These are phyloP conservation scores for Montipora capitata DNA, from an alignment of 92 coral and sea anemone genomes.

Conservation along the genomic window DNA sequence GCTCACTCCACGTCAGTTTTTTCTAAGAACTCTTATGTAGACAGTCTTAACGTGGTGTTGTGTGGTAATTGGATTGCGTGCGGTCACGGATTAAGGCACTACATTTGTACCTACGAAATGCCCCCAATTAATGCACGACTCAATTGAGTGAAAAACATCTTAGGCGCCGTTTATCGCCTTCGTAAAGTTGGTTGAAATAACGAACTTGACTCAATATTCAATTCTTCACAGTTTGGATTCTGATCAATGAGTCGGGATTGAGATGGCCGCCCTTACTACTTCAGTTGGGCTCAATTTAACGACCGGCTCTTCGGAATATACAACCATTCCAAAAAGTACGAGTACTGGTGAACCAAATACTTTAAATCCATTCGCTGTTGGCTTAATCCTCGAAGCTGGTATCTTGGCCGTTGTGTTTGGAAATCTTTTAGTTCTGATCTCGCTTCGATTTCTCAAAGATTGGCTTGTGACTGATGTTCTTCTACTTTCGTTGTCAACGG, in stretches of 20 bases:
- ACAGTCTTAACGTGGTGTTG: not conserved
- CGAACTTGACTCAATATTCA: not conserved
- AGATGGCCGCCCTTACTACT: constrained; percentile 13
- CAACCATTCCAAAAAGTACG: not conserved
- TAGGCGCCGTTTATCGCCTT: not conserved
- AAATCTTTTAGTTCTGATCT: constrained; percentile 82
- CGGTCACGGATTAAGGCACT: not conserved
- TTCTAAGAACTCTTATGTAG: not conserved
- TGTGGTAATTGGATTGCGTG: not conserved
- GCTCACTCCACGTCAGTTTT: not conserved
- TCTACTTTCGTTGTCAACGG: constrained; percentile 84
- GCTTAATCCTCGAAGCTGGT: constrained; percentile 79
- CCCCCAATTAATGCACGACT: not conserved
- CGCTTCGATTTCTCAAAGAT: constrained; percentile 77
- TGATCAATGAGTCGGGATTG: not conserved
- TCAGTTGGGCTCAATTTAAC: not conserved
- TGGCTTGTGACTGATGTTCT: constrained; percentile 87
- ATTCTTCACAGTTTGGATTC: not conserved
- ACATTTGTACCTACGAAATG: not conserved
- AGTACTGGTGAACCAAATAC: not conserved
- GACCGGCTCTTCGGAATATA: not conserved
- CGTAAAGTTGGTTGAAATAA: not conserved
- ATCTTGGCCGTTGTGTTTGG: constrained; percentile 77
- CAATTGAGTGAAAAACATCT: not conserved
- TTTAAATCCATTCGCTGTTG: constrained; percentile 74